Conservation (phyloP, 2,888 invertebrate genomes). For the Tanypteryx hageni region DNA sequence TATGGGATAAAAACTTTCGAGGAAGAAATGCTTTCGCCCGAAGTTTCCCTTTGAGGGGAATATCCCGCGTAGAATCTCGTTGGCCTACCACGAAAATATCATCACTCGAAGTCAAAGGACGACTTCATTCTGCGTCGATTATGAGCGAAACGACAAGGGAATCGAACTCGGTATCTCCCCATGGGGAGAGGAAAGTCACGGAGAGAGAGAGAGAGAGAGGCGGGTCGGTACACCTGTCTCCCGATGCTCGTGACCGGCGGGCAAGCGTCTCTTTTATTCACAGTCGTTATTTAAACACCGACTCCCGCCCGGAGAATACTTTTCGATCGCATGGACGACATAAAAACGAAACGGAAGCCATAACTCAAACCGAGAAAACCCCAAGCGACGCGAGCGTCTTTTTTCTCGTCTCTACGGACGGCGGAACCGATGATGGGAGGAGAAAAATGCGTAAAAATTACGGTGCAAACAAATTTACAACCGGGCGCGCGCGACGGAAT, state of each 20-base stretch:
- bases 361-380: constrained; percentile 46
- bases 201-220: too few relatives aligned
- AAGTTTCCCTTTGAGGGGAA: background rate
- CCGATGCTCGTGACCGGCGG: background rate
- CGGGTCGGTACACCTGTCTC: background rate
- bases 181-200: background rate
- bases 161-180: background rate
- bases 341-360: constrained; percentile 61
- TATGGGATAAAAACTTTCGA: background rate
- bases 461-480: constrained; percentile 54
- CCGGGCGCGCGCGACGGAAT: constrained; percentile 39
- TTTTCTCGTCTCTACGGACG: background rate
- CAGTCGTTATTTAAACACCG: background rate
- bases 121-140: background rate
- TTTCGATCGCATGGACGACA: constrained; percentile 57
- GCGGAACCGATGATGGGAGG: background rate
- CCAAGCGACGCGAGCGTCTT: background rate
- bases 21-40: background rate
- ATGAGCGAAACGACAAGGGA: background rate
- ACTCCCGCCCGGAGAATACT: background rate
- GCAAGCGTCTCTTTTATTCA: constrained; percentile 26
- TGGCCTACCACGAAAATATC: background rate
- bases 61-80: background rate
- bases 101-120: background rate
- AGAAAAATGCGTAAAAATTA: background rate